phyloP scores from a whole-genome alignment of 2,113 vertebrate genomes.

The Rostratula benghalensis region DNA sequence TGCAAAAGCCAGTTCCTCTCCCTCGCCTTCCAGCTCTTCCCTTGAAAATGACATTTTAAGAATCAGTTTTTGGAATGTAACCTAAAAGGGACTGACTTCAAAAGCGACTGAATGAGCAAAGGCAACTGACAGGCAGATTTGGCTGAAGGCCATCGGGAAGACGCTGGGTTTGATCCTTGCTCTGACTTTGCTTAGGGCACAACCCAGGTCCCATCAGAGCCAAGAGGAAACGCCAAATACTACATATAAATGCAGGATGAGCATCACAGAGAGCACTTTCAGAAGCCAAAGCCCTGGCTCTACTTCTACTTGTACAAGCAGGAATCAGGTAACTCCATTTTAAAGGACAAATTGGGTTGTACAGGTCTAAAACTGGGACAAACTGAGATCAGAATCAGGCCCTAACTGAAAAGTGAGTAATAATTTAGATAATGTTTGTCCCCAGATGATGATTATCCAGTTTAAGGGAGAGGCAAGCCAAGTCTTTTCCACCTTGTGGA shows the following conservation, averaged over 20 bases:
- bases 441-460: slow-evolving; percentile 17
- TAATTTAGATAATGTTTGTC: slow-evolving; percentile 43
- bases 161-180: slow-evolving; percentile 15
- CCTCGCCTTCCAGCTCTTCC: neutral
- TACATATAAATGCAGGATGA: neutral
- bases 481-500: slow-evolving; percentile 44
- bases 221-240: slow-evolving; percentile 27
- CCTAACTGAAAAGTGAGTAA: neutral
- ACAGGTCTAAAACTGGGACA: neutral
- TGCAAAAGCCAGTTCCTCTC: neutral
- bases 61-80: neutral
- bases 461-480: slow-evolving; percentile 54
- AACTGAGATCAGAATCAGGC: neutral
- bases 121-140: slow-evolving; percentile 18
- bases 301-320: neutral
- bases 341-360: neutral
- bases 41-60: neutral
- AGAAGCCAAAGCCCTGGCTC: neutral
- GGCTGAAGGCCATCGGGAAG: slow-evolving; percentile 2
- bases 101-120: neutral
- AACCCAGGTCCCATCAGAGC: neutral
- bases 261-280: neutral
- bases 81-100: slow-evolving; percentile 39
- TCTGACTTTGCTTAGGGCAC: slow-evolving; percentile 22
- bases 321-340: neutral